Conservation (phyloP, 92 coral and sea anemone genomes). For the Porites divaricata region DNA sequence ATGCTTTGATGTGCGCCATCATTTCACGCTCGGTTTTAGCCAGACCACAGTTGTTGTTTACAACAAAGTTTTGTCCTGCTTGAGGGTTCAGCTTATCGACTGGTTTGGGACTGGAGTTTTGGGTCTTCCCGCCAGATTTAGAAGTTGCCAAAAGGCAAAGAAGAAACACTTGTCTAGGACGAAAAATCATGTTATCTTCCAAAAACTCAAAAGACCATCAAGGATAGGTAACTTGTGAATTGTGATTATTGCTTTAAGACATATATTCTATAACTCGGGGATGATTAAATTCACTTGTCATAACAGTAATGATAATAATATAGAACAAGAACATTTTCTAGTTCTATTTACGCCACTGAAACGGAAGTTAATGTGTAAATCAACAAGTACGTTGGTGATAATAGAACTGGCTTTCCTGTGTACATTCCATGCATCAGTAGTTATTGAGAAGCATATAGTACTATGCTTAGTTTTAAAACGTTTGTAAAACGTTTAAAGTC, state of each 20-base stretch:
- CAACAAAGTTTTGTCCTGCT: background rate
- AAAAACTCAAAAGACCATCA: background rate
- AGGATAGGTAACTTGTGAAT: background rate
- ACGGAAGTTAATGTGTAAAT: background rate
- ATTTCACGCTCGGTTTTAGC: background rate
- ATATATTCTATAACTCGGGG: background rate
- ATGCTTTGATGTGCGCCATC: background rate
- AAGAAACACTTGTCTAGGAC: background rate
- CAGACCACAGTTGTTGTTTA: background rate
- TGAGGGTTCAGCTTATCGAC: background rate
- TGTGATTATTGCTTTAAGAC: background rate
- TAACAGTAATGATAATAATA: background rate
- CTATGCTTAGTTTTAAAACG: too few relatives aligned
- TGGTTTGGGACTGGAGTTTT: background rate
- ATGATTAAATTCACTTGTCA: background rate
- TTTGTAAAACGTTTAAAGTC: too few relatives aligned
- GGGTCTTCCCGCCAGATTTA: background rate
- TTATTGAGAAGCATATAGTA: too few relatives aligned
- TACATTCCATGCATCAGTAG: too few relatives aligned
- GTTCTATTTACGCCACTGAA: background rate
- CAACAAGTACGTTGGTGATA: background rate
- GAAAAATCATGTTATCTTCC: background rate
- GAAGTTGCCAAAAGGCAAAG: background rate
- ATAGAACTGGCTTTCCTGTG: background rate
- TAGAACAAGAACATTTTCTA: background rate